Conservation (phyloP, 1,140 invertebrate genomes). For the Euura saliciscinereae region DNA sequence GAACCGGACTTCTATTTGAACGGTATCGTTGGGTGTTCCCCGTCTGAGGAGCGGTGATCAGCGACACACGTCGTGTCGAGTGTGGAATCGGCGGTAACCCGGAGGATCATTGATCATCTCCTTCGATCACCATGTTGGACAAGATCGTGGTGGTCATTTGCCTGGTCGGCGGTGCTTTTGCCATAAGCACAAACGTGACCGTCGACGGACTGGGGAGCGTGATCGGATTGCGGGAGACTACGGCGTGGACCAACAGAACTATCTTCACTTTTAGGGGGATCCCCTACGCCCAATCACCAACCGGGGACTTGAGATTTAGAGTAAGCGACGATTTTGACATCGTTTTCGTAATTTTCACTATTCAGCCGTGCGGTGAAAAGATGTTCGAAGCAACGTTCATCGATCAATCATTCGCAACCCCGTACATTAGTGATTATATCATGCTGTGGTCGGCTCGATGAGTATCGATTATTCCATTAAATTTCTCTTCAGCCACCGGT, state of each 20-base stretch:
- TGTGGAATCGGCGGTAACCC: too few relatives aligned
- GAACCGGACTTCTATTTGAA: too few relatives aligned
- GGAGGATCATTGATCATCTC: too few relatives aligned
- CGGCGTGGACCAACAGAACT: background rate
- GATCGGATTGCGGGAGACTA: background rate
- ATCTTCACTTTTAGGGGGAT: background rate
- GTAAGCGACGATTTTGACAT: background rate
- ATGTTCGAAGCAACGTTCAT: too few relatives aligned
- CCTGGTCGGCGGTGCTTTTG: background rate
- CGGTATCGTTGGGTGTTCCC: too few relatives aligned
- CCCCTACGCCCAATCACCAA: background rate
- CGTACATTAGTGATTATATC: too few relatives aligned
- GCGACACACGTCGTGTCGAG: too few relatives aligned
- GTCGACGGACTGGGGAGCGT: background rate
- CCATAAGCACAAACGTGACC: background rate
- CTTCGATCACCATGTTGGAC: background rate
- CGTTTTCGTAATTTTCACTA: background rate
- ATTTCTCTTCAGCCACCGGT: background rate
- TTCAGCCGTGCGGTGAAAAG: too few relatives aligned
- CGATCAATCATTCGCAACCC: too few relatives aligned
- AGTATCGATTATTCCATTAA: background rate
- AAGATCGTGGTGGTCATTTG: background rate
- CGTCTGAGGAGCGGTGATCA: too few relatives aligned
- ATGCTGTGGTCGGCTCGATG: too few relatives aligned
- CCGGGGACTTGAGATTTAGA: background rate